Evolutionary conservation across 2,113 vertebrate species (phyloP).

Genomic region (Nymphicus hollandicus): DNA sequence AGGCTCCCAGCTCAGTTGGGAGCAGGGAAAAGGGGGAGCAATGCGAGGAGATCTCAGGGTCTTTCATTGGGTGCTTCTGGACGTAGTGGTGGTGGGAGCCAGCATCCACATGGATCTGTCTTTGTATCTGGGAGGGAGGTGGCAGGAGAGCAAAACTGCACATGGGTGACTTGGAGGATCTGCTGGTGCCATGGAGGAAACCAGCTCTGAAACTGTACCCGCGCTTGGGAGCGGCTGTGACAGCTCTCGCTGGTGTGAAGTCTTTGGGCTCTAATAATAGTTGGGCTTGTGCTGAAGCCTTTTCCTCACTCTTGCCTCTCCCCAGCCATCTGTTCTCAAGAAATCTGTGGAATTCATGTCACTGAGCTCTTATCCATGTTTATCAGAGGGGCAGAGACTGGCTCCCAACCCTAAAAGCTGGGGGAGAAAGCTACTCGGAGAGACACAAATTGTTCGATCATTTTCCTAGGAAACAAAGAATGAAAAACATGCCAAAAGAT

Average conservation of each 20-base stretch:
- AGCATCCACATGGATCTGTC: fast-evolving
- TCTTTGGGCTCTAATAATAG: constrained; percentile 1
- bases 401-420: background rate
- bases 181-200: background rate
- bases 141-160: background rate
- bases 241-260: background rate
- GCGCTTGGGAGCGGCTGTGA: background rate
- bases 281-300: background rate
- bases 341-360: constrained; percentile 10
- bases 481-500: background rate
- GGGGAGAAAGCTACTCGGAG: background rate
- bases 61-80: background rate
- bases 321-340: constrained; percentile 30
- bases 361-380: background rate
- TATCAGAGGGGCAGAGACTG: background rate
- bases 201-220: background rate
- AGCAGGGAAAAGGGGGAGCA: background rate
- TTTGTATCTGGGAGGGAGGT: background rate
- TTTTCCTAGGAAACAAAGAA: background rate
- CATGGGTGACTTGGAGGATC: background rate
- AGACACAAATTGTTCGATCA: background rate
- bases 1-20: fast-evolving
- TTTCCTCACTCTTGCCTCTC: background rate
- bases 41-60: fast-evolving
- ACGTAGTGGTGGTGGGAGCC: fast-evolving